A percentile compares a stretch with the other conserved stretches of the same genome.
These are phyloP conservation scores for Bos indicus DNA, from an alignment of 2,113 vertebrate species.

Conservation along the genomic window DNA sequence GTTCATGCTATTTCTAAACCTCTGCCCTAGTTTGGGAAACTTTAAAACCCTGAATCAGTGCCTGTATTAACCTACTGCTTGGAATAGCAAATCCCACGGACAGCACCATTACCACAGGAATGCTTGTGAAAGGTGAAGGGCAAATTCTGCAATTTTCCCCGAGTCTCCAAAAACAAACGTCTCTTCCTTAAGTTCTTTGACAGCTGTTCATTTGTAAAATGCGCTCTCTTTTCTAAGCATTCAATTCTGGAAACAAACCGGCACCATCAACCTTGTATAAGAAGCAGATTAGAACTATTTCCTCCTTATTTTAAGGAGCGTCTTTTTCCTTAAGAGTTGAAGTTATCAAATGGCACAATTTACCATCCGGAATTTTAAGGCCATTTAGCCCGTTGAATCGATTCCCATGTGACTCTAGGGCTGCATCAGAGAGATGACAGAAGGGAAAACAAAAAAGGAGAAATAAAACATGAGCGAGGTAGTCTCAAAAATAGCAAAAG, in stretches of 20 bases:
- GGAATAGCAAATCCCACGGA: neutral
- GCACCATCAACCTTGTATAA: constrained; percentile 5
- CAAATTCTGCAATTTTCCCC: neutral
- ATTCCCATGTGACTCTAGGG: constrained; percentile 39
- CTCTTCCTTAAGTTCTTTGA: constrained; percentile 13
- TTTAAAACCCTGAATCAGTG: neutral
- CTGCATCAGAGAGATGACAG: constrained; percentile 66
- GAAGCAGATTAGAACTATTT: constrained; percentile 33
- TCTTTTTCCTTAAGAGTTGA: neutral
- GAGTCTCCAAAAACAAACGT: neutral
- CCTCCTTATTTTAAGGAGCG: constrained; percentile 55
- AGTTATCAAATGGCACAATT: constrained; percentile 67
- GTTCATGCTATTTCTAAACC: neutral
- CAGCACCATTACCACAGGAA: neutral
- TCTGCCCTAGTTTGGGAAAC: neutral
- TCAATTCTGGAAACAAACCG: constrained; percentile 50
- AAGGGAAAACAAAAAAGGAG: constrained; percentile 55
- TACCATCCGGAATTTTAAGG: constrained; percentile 70
- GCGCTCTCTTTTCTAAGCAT: neutral
- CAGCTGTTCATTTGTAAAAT: constrained; percentile 24
- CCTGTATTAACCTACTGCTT: neutral
- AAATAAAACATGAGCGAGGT: constrained; percentile 61
- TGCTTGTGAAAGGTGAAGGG: neutral
- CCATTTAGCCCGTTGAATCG: constrained; percentile 60
- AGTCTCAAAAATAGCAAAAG: constrained; percentile 69